Base-by-base conservation (phyloP, 1,140 invertebrate genomes). In the Drosophila yakuba region DNA sequence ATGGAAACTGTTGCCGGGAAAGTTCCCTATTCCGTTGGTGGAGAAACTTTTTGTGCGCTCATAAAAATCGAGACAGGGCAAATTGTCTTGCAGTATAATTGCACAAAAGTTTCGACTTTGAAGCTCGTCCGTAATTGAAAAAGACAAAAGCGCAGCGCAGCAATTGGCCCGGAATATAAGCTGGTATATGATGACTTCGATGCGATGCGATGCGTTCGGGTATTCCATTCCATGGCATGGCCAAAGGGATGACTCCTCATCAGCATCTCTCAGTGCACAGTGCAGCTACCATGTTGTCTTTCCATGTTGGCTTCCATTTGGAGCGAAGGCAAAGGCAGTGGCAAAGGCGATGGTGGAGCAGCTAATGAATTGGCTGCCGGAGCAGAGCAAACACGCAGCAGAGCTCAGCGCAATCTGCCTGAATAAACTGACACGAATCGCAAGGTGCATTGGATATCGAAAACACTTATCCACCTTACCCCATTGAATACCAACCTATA, bases 91-190 rank as follows among this genome's bases (percentile, higher is more conserved):
- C 63, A 71, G 64, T 50, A 71, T 71, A 71, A 64, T 59, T 59
- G 50, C 55, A 56, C 52, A 52, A 69, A 83, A 83, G 47, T 83
- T 83, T 79, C 17, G 80, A 78, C 57, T 69, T 61, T 62, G 36
- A 50, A 69, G 64, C 68, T 68, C 20, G 64, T 35, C 20, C 36
- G 56, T 83, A 83, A 84, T 75, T 83, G 71, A 74, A 63, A 63
- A 66, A 78, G 59, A 69, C 47, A 82, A 82, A 75, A 83, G 80
- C 66, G 74, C 64, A 79, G 23, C 59, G 17, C 6, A n/a, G 69
- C 55, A 78, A 56, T 63, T 50, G 12, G 23, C 23, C 48, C 45
- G 51, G 44, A 78, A 48, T 36, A 41, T 15, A 44, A 36, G 36
- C 23, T 32, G 64, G 38, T 12, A 50, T 54, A 43, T 32, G 17